Percentiles rank a stretch among this genome's conserved stretches.
Conservation (phyloP, 2,888 invertebrate species). For the Eugnorisma glareosa region DNA sequence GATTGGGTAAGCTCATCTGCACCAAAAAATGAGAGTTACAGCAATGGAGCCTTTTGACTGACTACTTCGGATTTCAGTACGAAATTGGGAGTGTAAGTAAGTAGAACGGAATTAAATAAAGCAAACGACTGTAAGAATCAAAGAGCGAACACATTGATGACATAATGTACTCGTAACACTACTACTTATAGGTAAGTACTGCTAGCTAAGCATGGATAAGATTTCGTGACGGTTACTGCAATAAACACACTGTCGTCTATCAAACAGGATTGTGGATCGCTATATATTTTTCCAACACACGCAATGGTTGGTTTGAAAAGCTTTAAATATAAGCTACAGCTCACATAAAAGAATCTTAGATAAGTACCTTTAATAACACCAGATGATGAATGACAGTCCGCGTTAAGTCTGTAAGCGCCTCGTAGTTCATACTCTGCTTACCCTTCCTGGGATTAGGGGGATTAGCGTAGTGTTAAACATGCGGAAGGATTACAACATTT, state of each 20-base stretch:
- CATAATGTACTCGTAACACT: too few relatives aligned
- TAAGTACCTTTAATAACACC: neutral
- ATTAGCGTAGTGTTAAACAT: slow-evolving; percentile 20
- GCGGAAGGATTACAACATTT: neutral
- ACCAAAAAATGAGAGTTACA: neutral
- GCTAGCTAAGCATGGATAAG: neutral
- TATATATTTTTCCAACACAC: neutral
- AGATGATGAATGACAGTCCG: neutral
- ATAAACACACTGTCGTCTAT: neutral
- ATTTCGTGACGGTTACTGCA: neutral
- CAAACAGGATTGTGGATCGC: neutral
- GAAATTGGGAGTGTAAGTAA: neutral
- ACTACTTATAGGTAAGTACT: neutral
- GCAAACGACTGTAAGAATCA: neutral
- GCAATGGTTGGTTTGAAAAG: neutral
- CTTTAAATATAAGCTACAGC: neutral
- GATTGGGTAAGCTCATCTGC: slow-evolving; percentile 5
- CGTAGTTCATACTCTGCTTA: neutral
- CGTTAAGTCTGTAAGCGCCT: neutral
- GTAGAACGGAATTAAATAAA: neutral
- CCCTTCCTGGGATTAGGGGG: neutral
- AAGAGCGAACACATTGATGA: too few relatives aligned
- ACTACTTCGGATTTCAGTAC: neutral
- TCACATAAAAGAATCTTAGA: neutral
- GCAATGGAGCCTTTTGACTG: neutral